Base-by-base conservation (phyloP, 2,888 invertebrate species). In the Thymelicus acteon region DNA sequence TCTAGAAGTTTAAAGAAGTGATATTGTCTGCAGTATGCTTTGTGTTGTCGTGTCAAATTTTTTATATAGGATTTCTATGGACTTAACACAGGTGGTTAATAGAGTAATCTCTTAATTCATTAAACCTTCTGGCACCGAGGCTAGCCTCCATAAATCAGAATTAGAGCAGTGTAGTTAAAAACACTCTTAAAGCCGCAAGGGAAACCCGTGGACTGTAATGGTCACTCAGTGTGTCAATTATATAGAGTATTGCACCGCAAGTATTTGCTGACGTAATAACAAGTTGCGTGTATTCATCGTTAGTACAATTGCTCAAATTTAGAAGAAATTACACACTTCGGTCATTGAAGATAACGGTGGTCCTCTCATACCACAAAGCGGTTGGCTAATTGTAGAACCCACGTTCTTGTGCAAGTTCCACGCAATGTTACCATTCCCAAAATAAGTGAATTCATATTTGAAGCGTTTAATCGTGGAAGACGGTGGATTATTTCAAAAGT, bases 341-440 rank as follows among this genome's bases (percentile, higher is more conserved):
- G 54, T 44, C 54, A 52, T 37, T 49, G 49, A 48, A 69, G 63
- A 69, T 54, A 63, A 63, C 67, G 19, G 58, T 54, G 48, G 58
- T 39, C n/a, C 63, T 63, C 69, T 60, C 58, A 49, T 60, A 8
- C 48, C 57, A 49, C 63, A 70, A 70, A 64, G 63, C 48, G 60
- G 52, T 71, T 54, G 70, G 49, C 60, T 71, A 71, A 71, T 71
- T 65, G 64, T 64, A 31, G 62, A 70, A 57, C 71, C 72, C 74
- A 74, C 74, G 72, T 39, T 71, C 64, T 72, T 73, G 67, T 60
- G 69, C 63, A 69, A 49, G 10, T 31, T 54, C 52, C 0, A 54
- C 54, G 68, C 68, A 68, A 63, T 49, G 57, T 40, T 69, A 63
- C 62, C 31, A 62, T 69, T 69, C 47, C 57, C 37, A 19, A 58